Conservation (phyloP, 2,888 invertebrate genomes). For the Hemaris fuciformis region DNA sequence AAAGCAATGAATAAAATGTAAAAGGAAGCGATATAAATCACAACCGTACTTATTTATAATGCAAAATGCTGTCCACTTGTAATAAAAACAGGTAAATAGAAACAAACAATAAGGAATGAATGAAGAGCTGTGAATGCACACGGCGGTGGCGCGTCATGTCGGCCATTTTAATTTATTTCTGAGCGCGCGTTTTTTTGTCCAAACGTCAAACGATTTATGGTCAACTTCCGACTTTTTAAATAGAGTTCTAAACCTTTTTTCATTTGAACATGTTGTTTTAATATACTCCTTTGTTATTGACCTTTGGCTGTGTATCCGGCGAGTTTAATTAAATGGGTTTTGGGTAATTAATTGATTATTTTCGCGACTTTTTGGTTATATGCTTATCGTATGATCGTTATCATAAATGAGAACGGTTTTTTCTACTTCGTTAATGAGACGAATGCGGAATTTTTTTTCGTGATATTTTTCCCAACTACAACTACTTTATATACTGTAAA, state of each 20-base stretch:
- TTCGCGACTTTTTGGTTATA: neutral
- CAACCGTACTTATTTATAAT: neutral
- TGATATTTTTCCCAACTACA: too few species aligned
- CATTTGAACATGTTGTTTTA: slow-evolving; percentile 23
- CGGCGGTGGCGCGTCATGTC: slow-evolving; percentile 14
- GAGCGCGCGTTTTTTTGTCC: slow-evolving; percentile 43
- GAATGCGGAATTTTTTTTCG: too few species aligned
- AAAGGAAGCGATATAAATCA: neutral
- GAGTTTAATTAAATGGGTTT: neutral
- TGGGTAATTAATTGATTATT: neutral
- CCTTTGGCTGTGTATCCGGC: slow-evolving; percentile 14
- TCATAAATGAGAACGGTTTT: neutral
- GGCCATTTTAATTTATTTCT: slow-evolving; percentile 31
- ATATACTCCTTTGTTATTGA: slow-evolving; percentile 19
- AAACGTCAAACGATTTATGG: slow-evolving; percentile 54
- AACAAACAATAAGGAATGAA: slow-evolving; percentile 9
- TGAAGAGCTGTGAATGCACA: slow-evolving; percentile 8
- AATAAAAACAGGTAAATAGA: slow-evolving; percentile 13
- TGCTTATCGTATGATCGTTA: neutral
- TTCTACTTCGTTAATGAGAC: too few species aligned
- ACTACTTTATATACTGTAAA: neutral
- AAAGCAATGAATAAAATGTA: neutral
- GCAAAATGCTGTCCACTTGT: neutral
- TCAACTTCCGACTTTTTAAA: slow-evolving; percentile 47
- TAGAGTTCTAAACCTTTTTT: neutral